phyloP scores from a whole-genome alignment of 2,113 vertebrate genomes.

The Tupaia chinensis region DNA sequence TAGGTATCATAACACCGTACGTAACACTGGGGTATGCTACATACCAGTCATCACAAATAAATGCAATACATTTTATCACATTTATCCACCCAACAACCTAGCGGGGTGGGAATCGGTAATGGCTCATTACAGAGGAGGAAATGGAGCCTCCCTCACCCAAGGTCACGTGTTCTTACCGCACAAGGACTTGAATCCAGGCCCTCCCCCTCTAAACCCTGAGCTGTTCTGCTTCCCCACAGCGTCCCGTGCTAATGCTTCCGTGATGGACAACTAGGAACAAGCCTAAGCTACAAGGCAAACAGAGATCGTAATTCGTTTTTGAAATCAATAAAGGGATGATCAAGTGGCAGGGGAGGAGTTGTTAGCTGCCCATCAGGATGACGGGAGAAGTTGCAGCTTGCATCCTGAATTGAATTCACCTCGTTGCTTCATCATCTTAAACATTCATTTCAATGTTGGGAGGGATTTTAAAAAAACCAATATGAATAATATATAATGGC shows the following conservation, averaged over 20 bases:
- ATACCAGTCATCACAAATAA: neutral
- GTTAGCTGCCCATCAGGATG: slow-evolving; percentile 86
- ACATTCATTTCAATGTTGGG: slow-evolving; percentile 89
- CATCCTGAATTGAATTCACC: slow-evolving; percentile 84
- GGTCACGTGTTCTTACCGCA: neutral
- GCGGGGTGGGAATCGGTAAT: neutral
- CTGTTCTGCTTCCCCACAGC: slow-evolving; percentile 18
- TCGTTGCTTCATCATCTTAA: slow-evolving; percentile 89
- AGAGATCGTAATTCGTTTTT: slow-evolving; percentile 88
- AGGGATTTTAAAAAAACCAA: slow-evolving; percentile 85
- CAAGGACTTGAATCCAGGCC: neutral
- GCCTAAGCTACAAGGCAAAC: slow-evolving; percentile 88
- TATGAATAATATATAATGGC: slow-evolving; percentile 94
- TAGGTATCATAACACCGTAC: neutral
- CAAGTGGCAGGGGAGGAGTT: slow-evolving; percentile 87
- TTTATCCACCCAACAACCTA: neutral
- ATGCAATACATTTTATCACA: neutral
- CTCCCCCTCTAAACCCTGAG: neutral
- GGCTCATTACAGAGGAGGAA: neutral
- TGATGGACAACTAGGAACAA: slow-evolving; percentile 88
- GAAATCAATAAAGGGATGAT: slow-evolving; percentile 92
- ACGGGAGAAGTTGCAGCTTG: slow-evolving; percentile 82
- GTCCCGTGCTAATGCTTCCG: slow-evolving; percentile 84
- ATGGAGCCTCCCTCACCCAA: neutral
- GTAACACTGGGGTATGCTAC: too few relatives aligned